Percentiles rank a stretch among this genome's conserved stretches.
Evolutionary conservation across 2,888 invertebrate genomes (phyloP).

Genomic region (Amphipoea lucens): DNA sequence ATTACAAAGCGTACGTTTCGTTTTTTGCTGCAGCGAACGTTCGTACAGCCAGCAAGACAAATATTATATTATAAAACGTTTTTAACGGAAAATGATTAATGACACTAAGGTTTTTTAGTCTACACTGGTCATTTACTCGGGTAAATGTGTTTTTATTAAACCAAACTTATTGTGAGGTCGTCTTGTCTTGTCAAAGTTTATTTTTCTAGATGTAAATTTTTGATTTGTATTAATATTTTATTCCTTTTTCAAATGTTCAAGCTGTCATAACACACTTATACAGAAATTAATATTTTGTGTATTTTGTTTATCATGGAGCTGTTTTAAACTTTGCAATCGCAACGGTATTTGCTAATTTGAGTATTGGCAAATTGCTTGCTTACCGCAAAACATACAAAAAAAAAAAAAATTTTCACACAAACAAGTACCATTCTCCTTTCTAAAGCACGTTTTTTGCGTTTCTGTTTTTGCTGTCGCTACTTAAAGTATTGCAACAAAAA

Average conservation of each 20-base stretch:
- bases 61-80: constrained; percentile 51
- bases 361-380: constrained; percentile 32
- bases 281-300: constrained; percentile 30
- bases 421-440: constrained; percentile 14
- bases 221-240: constrained; percentile 33
- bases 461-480: constrained; percentile 43
- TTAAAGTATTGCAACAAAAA: constrained; percentile 56
- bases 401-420: constrained; percentile 14
- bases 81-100: constrained; percentile 64
- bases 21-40: constrained; percentile 37
- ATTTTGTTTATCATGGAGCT: not conserved
- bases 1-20: constrained; percentile 36
- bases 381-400: constrained; percentile 16
- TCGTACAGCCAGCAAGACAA: constrained; percentile 53
- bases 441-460: constrained; percentile 1
- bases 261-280: constrained; percentile 45
- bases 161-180: constrained; percentile 43
- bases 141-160: constrained; percentile 56
- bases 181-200: constrained; percentile 40
- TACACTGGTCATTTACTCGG: constrained; percentile 50
- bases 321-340: constrained; percentile 1
- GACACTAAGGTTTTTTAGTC: constrained; percentile 50
- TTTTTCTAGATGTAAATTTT: constrained; percentile 32
- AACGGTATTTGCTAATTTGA: constrained; percentile 18
- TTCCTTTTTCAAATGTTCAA: constrained; percentile 32